phyloP scores from a whole-genome alignment of 2,888 invertebrate genomes.

The Phengaris alcon region DNA sequence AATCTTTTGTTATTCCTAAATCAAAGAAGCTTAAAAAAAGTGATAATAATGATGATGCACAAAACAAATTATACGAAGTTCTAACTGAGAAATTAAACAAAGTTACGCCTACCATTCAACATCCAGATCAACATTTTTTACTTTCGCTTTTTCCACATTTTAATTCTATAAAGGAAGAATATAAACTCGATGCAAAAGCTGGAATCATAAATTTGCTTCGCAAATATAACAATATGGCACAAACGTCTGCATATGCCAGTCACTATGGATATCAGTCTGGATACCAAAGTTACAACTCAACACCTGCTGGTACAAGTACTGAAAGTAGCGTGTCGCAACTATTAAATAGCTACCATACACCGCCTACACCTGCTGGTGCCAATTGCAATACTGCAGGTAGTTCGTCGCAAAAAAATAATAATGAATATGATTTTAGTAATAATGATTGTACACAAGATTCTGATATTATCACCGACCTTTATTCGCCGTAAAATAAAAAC shows the following conservation, averaged over 20 bases:
- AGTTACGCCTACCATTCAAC: not conserved
- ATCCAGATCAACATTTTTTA: not conserved
- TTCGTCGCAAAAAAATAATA: too few relatives aligned
- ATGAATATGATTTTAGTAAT: too few relatives aligned
- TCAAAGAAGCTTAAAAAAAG: too few relatives aligned
- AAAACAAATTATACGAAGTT: not conserved
- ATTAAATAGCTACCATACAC: not conserved
- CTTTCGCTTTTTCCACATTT: not conserved
- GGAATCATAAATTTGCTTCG: constrained; percentile 23
- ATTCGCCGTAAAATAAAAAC: too few relatives aligned
- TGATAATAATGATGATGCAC: not conserved
- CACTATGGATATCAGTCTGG: constrained; percentile 28
- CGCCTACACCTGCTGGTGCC: too few relatives aligned
- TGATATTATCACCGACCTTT: too few relatives aligned
- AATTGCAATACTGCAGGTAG: too few relatives aligned
- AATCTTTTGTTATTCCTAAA: too few relatives aligned
- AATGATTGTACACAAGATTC: too few relatives aligned
- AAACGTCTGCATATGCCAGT: constrained; percentile 26
- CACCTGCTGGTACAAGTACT: constrained; percentile 22
- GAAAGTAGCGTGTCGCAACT: constrained; percentile 28
- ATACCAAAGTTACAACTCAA: constrained; percentile 12
- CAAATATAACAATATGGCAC: constrained; percentile 23
- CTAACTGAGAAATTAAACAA: not conserved
- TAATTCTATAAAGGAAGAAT: not conserved
- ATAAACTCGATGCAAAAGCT: constrained; percentile 3